Base-by-base conservation (phyloP, 2,888 invertebrate species). In the Caenorhabditis macrosperma region DNA sequence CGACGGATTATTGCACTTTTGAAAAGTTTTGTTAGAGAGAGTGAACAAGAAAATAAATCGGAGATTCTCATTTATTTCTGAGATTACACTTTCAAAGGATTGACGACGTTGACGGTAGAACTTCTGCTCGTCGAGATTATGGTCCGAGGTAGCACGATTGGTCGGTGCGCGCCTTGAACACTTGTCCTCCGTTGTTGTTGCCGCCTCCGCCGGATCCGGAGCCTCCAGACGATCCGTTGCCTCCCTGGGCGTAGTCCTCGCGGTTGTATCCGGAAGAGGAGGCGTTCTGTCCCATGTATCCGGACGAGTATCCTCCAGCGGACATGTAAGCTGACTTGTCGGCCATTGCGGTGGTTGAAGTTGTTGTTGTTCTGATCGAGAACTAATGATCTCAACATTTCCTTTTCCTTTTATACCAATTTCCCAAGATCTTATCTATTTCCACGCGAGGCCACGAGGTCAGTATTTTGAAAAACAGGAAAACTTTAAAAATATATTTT, bases 161-260 rank as follows among this genome's bases (percentile, higher is more conserved):
- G 50, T 77, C 77, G 35, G 77, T 77, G 24, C 77, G 68, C 2
- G 77, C 77, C 63, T 77, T 77, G 77, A 77, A 77, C 15, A 77
- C 77, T 50, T 77, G 77, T 50, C 46, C 61, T 69, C 77, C 77
- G 20, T 69, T 33, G 28, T 48, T 41, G 60, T 30, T n/a, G 35
- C 24, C 30, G 22, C 74, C 74, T 33, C 61, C 61, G 26, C n/a
- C 10, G 26, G 4, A 5, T 30, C 33, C 55, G 17, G 7, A 9
- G 26, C 24, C 15, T 12, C 20, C 22, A n/a, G 17, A 38, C 55
- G 38, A 48, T 1, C 38, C 67, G 20, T 54, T 24, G 67, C 50
- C 50, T 26, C 67, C 67, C 6, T 17, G 10, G 12, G 67, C 67
- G 41, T 67, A 67, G 12, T 67, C 67, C 44, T 67, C 67, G n/a